phyloP scores from a whole-genome alignment of 1,140 invertebrate species.

The Dryas iulia region DNA sequence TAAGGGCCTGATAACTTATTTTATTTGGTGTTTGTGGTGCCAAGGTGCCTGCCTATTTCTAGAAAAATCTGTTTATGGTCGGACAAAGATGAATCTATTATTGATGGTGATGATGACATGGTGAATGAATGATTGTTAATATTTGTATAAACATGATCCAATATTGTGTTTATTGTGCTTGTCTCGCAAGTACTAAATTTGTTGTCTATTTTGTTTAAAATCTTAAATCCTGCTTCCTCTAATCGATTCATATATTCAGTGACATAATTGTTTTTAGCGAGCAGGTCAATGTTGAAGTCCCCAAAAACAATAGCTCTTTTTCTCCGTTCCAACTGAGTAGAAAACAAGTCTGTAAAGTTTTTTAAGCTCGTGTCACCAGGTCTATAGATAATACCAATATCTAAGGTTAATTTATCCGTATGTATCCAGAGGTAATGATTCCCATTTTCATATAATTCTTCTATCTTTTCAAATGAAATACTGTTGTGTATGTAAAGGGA shows the following conservation, averaged over 20 bases:
- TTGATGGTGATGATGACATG: too few relatives aligned
- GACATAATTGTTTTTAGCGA: constrained; percentile 16
- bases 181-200: constrained; percentile 31
- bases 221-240: constrained; percentile 32
- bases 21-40: too few relatives aligned
- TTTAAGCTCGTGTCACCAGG: constrained; percentile 30
- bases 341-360: constrained; percentile 30
- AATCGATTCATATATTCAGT: constrained; percentile 18
- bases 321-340: constrained; percentile 29
- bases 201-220: constrained; percentile 41
- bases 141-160: constrained; percentile 39
- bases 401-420: constrained; percentile 30
- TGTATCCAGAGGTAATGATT: constrained; percentile 43
- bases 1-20: too few relatives aligned
- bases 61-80: constrained; percentile 38
- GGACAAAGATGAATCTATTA: constrained; percentile 36
- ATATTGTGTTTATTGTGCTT: constrained; percentile 29
- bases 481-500: constrained; percentile 32
- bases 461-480: constrained; percentile 23
- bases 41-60: too few relatives aligned
- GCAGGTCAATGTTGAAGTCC: too few relatives aligned
- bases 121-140: constrained; percentile 27
- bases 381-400: constrained; percentile 40
- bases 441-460: constrained; percentile 19
- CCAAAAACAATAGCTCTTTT: too few relatives aligned